Percentiles rank a stretch among this genome's conserved stretches.
Conservation (phyloP, 2,888 invertebrate genomes). For the Bibio marci region DNA sequence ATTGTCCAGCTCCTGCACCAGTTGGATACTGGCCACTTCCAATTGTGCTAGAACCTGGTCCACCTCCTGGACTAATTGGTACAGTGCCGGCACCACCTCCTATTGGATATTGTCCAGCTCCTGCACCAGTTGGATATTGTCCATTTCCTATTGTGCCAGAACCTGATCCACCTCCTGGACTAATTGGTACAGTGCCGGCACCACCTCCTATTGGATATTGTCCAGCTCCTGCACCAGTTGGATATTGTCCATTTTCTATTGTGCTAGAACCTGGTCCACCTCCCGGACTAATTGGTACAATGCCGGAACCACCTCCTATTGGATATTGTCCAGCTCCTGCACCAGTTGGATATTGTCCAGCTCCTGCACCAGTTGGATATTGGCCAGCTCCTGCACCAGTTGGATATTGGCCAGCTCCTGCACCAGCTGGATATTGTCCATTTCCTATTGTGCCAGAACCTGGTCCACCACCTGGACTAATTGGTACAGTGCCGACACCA, state of each 20-base stretch:
- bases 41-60: background rate
- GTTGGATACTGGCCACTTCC: background rate
- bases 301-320: background rate
- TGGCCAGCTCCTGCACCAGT: background rate
- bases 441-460: background rate
- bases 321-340: background rate
- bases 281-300: background rate
- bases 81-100: background rate
- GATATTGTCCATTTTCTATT: background rate
- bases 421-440: background rate
- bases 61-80: background rate
- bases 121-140: constrained; percentile 1
- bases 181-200: too few relatives aligned
- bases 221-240: background rate
- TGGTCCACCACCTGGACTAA: background rate
- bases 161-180: too few relatives aligned
- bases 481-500: too few relatives aligned
- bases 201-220: too few relatives aligned
- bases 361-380: background rate
- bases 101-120: background rate
- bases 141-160: background rate
- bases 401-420: background rate
- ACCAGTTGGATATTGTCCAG: background rate
- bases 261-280: background rate
- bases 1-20: background rate